phyloP scores from a whole-genome alignment of 2,797 vertebrate genomes.

The Valencia hispanica region DNA sequence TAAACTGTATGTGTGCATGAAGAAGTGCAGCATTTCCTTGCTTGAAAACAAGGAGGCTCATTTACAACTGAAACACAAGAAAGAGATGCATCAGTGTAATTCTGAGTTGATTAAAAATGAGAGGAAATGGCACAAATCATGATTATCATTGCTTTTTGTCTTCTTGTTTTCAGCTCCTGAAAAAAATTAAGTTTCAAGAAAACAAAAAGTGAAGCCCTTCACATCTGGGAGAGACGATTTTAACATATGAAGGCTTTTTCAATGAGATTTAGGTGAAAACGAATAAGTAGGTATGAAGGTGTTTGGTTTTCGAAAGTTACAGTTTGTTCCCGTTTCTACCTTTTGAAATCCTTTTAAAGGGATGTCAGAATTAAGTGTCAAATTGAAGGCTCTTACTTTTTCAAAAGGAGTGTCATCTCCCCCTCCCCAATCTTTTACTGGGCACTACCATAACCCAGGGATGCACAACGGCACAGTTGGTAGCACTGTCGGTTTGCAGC shows the following conservation, averaged over 20 bases:
- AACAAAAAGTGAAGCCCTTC: background rate
- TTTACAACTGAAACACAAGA: slow-evolving; percentile 25
- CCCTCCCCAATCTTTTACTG: background rate
- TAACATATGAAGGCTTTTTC: background rate
- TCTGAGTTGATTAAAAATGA: slow-evolving; percentile 10
- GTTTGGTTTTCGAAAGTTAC: background rate
- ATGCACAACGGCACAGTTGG: no score
- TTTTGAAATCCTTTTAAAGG: background rate
- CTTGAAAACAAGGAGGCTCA: slow-evolving; percentile 16
- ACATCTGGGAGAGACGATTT: background rate
- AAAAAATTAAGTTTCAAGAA: background rate
- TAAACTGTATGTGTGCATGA: slow-evolving; percentile 27
- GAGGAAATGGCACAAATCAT: slow-evolving; percentile 4
- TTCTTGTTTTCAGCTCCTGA: background rate
- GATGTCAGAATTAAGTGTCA: background rate
- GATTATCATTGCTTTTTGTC: background rate
- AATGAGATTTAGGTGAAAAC: background rate
- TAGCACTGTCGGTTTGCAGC: no score
- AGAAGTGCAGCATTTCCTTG: background rate
- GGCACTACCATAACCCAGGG: no score
- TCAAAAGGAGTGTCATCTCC: background rate
- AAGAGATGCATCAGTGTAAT: slow-evolving; percentile 15
- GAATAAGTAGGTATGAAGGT: no score
- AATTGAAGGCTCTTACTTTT: background rate
- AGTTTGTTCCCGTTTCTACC: background rate